Base-by-base conservation (phyloP, 2,797 vertebrate species). In the Heterohyrax brucei region DNA sequence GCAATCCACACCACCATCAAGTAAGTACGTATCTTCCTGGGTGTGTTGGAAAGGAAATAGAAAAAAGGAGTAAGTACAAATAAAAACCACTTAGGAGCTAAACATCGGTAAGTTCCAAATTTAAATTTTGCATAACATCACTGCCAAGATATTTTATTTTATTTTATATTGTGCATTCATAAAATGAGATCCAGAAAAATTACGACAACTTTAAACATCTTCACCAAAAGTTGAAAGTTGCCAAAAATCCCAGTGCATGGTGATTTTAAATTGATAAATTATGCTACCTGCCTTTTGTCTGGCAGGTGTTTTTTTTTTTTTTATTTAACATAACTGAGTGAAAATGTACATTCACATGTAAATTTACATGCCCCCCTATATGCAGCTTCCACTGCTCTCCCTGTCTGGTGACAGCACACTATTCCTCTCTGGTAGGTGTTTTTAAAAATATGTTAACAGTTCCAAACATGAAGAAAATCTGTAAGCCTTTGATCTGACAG, bases 151-250 rank as follows among this genome's bases (percentile, higher is more conserved):
- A 39, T 39, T 39, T 9, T 53, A 39, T 39, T 39, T 9, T 53
- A 59, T 39, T 94, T 95, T 82, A 91, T 56, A 72, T 8, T 50
- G 8, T 33, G 68, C 2, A 82, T 80, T 77, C 26, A 48, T 91
- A 91, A 92, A 68, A 33, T 21, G 64, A 83, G 10, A 88, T 59
- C 8, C 78, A 96, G 44, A 79, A 95, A 96, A 79, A 76, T 26
- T 5, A 0, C 28, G 28, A 1, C 80, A 14, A 95, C 88, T 89
- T 89, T 81, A 93, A 96, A 61, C 12, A 78, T 39, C 19, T 72
- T 87, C 39, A 91, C 46, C 62, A 53, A 96, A 80, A 90, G 77
- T 61, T 84, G 79, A 70, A 93, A 82, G 44, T 59, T 78, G 66
- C 48, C 80, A 85, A 89, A 84, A 75, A 53, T 79, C n/a, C 24